A percentile compares a stretch with the other conserved stretches of the same genome.
Evolutionary conservation across 2,797 vertebrate species (phyloP).

Genomic region (Rachycentron canadum): DNA sequence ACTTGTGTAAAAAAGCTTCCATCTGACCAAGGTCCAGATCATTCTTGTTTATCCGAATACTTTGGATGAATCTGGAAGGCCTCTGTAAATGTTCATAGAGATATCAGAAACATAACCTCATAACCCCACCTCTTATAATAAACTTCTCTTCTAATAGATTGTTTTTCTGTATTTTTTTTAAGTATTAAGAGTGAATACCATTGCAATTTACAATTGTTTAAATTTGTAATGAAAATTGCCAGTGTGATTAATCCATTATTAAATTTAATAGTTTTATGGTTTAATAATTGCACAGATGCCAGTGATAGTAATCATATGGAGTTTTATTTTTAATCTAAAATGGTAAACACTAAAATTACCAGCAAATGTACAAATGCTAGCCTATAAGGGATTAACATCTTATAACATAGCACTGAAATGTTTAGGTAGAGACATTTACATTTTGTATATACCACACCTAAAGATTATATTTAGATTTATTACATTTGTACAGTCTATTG

Average conservation of each 20-base stretch:
- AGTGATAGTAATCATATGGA: neutral
- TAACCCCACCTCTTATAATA: constrained; percentile 60
- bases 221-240: neutral
- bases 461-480: constrained; percentile 23
- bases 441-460: constrained; percentile 10
- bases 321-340: constrained; percentile 29
- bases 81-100: constrained; percentile 56
- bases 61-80: constrained; percentile 24
- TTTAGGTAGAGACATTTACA: constrained; percentile 53
- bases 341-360: constrained; percentile 4
- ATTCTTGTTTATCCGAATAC: constrained; percentile 20
- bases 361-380: constrained; percentile 20
- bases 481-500: constrained; percentile 30
- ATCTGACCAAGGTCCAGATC: constrained; percentile 26
- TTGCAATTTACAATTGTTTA: neutral
- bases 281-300: constrained; percentile 4
- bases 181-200: neutral
- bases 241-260: neutral
- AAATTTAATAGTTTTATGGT: neutral
- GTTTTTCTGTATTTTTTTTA: constrained; percentile 15
- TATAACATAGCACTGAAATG: constrained; percentile 19
- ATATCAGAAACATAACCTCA: constrained; percentile 31
- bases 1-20: constrained; percentile 25
- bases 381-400: constrained; percentile 20
- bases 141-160: constrained; percentile 54